Evolutionary conservation across 2,888 invertebrate genomes (phyloP), one percentile per base, ranked within the genome.

Genomic region (Andrena trimmerana): DNA sequence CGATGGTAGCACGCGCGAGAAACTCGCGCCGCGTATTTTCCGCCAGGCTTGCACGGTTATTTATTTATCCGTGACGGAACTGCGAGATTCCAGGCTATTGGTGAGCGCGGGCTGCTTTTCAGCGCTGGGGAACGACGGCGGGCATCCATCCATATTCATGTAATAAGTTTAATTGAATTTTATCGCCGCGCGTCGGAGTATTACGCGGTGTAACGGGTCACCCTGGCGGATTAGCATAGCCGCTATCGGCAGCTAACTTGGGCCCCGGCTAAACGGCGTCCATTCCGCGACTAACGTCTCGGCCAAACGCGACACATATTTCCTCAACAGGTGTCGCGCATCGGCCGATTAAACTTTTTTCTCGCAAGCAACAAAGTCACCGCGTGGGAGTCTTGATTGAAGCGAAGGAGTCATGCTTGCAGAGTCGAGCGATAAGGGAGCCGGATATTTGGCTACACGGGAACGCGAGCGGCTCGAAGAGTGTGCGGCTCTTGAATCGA

Each of bases 301-400:
- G 48, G 16, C 48, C 33, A 50, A 78, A 65, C 13, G 52, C 29
- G 20, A 63, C 50, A 16, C 27, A 5, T 16, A 48, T 54, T 42
- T 54, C 67, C 50, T 74, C 63, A 79, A 79, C 78, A 79, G 74
- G 74, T 74, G 74, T 74, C 24, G 27, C 50, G 20, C 13, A 69
- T 27, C n/a, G 63, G 16, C 10, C 10, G 68, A 10, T 54, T 68
- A 54, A 67, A 57, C 24, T 6, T 54, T 52, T 54, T 16, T 65
- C 54, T 52, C 20, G 48, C 27, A 60, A 59, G 29, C 42, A 20
- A 20, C 20, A 54, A 54, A 24, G 20, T 13, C 10, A 10, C 10
- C 24, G 54, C 27, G 57, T 2, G 10, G 24, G 4, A 27, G 0
- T 13, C 4, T 4, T 42, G 16, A 5, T 13, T 42, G 42, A 42